Percentiles rank a stretch among this genome's conserved stretches.
phyloP scores from a whole-genome alignment of 2,797 vertebrate species.

The Malacoctenus gilli region DNA sequence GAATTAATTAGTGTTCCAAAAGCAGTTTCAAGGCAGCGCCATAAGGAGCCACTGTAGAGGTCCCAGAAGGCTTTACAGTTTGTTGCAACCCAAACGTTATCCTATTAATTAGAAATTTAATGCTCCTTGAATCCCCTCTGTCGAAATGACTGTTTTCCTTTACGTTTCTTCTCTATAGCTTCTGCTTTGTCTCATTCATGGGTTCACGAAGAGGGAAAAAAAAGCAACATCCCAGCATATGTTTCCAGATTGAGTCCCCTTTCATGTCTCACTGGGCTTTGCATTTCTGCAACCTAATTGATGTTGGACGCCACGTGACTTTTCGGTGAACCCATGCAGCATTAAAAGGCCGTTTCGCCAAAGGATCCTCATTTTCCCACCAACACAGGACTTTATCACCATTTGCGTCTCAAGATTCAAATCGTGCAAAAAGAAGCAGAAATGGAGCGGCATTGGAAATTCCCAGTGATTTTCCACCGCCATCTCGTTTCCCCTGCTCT shows the following conservation, averaged over 20 bases:
- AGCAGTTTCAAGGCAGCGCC: slow-evolving; percentile 63
- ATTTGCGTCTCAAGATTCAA: slow-evolving; percentile 17
- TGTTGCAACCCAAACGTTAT: slow-evolving; percentile 66
- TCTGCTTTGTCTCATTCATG: slow-evolving; percentile 1
- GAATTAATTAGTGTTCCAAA: slow-evolving; percentile 79
- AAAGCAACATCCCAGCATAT: slow-evolving; percentile 14
- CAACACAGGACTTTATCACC: slow-evolving; percentile 4
- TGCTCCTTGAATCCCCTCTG: slow-evolving; percentile 38
- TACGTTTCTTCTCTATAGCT: slow-evolving; percentile 5
- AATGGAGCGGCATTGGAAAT: slow-evolving; percentile 16
- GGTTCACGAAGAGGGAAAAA: slow-evolving; percentile 18
- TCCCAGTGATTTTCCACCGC: slow-evolving; percentile 48
- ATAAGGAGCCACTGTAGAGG: slow-evolving; percentile 59
- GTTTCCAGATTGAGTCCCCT: slow-evolving; percentile 13
- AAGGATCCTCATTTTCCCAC: slow-evolving; percentile 12
- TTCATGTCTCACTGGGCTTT: slow-evolving; percentile 17
- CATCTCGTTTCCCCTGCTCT: slow-evolving; percentile 39
- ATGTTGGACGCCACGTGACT: neutral
- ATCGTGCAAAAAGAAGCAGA: neutral
- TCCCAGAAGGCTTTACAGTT: slow-evolving; percentile 69
- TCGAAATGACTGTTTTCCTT: slow-evolving; percentile 39
- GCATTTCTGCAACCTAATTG: slow-evolving; percentile 24
- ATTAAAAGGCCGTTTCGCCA: neutral
- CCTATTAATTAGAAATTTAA: slow-evolving; percentile 75
- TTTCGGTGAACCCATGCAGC: slow-evolving; percentile 16